These are phyloP conservation scores for Desmophyllum pertusum DNA, from an alignment of 92 coral and sea anemone genomes.

Conservation along the genomic window DNA sequence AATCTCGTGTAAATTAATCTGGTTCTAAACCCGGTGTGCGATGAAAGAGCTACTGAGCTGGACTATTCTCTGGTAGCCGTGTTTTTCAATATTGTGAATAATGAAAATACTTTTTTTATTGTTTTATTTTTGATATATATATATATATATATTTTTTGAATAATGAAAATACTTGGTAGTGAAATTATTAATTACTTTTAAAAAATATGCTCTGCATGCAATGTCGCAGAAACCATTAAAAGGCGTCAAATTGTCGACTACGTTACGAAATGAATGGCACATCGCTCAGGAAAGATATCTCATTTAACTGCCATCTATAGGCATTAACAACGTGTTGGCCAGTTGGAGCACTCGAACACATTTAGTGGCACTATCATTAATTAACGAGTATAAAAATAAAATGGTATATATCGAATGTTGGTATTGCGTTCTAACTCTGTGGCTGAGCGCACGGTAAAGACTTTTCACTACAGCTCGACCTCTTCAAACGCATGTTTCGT, in stretches of 20 bases:
- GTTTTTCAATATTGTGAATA: too few species aligned
- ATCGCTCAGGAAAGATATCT: neutral
- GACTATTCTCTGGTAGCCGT: too few species aligned
- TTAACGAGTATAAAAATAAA: neutral
- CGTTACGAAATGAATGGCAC: neutral
- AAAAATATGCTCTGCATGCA: neutral
- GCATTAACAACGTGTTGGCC: neutral
- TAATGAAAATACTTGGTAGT: too few species aligned
- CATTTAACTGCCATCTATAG: neutral
- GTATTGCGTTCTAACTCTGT: neutral
- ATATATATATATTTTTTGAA: too few species aligned
- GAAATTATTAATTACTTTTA: neutral
- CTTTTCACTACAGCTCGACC: neutral
- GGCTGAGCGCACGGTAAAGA: neutral
- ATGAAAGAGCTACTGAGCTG: too few species aligned
- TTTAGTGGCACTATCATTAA: neutral
- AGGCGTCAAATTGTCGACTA: neutral
- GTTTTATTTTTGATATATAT: too few species aligned
- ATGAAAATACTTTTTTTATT: too few species aligned
- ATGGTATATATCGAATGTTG: neutral
- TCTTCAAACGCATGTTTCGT: neutral
- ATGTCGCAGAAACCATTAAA: neutral
- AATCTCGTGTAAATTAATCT: too few species aligned
- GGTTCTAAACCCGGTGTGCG: too few species aligned
- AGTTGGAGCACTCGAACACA: neutral